A percentile compares a stretch with the other conserved stretches of the same genome.
phyloP scores from a whole-genome alignment of 2,797 vertebrate genomes.

The Cossypha dichroa region DNA sequence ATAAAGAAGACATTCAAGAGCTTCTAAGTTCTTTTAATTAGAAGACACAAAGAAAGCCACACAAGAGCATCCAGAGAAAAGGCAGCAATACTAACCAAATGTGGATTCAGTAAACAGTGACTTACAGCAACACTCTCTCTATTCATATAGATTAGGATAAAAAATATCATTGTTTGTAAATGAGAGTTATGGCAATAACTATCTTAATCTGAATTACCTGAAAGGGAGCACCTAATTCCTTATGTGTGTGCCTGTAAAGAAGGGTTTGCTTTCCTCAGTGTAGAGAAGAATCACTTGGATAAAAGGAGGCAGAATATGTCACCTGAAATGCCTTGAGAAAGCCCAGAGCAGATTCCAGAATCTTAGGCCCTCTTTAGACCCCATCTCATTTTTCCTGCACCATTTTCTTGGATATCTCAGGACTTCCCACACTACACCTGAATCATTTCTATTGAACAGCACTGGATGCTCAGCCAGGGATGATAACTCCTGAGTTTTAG shows the following conservation, averaged over 20 bases:
- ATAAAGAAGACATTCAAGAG: slow-evolving; percentile 30
- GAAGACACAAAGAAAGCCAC: not conserved
- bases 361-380: not conserved
- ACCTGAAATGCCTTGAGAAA: not conserved
- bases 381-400: not conserved
- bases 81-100: not conserved
- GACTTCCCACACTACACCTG: not conserved
- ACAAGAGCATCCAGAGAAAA: not conserved
- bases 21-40: slow-evolving; percentile 28
- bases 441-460: not conserved
- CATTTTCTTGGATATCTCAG: not conserved
- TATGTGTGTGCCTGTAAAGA: not conserved
- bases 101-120: not conserved
- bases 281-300: not conserved
- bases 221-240: not conserved
- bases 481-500: not conserved
- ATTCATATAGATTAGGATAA: not conserved
- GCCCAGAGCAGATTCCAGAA: not conserved
- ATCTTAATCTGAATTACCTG: not conserved
- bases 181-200: not conserved
- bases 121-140: not conserved
- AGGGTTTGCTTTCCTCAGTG: not conserved
- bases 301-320: not conserved
- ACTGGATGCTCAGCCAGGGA: not conserved
- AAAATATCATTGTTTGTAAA: not conserved